These are phyloP conservation scores for Dendrolimus houi DNA, from an alignment of 2,888 invertebrate species.

Conservation along the genomic window DNA sequence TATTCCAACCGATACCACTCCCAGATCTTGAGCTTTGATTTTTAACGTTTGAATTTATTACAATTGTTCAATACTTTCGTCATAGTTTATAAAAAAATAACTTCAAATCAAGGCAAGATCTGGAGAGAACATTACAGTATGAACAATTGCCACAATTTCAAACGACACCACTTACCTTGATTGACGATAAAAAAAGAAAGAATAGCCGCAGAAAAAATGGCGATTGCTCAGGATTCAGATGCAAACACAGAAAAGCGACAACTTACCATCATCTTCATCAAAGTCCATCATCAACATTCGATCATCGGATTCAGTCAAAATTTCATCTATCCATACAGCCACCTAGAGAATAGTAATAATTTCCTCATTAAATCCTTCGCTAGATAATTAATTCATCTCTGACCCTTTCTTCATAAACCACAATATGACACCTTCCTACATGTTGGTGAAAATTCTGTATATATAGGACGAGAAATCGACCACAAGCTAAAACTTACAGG, in stretches of 20 bases:
- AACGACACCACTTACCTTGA: slow-evolving; percentile 30
- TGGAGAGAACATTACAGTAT: slow-evolving; percentile 6
- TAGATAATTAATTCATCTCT: too few species aligned
- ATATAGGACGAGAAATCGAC: too few species aligned
- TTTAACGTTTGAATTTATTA: slow-evolving; percentile 21
- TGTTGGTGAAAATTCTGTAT: too few species aligned
- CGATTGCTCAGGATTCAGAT: slow-evolving; percentile 29
- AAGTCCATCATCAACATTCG: slow-evolving; percentile 71
- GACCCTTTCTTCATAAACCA: too few species aligned
- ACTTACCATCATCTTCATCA: slow-evolving; percentile 64
- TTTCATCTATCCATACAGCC: slow-evolving; percentile 65
- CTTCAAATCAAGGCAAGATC: slow-evolving; percentile 1
- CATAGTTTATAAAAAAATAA: slow-evolving; percentile 2
- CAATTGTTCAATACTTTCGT: slow-evolving; percentile 35
- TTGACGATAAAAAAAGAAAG: slow-evolving; percentile 2
- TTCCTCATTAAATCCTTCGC: too few species aligned
- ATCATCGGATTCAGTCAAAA: slow-evolving; percentile 58
- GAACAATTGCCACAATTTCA: slow-evolving; percentile 53
- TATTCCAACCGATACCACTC: neutral
- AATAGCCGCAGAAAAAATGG: slow-evolving; percentile 24
- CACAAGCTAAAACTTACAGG: too few species aligned
- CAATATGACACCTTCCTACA: too few species aligned
- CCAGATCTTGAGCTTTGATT: slow-evolving; percentile 14
- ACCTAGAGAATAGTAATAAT: slow-evolving; percentile 26
- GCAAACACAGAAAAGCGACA: neutral